Evolutionary conservation across 2,888 invertebrate species (phyloP).

Genomic region (Arge pagana): DNA sequence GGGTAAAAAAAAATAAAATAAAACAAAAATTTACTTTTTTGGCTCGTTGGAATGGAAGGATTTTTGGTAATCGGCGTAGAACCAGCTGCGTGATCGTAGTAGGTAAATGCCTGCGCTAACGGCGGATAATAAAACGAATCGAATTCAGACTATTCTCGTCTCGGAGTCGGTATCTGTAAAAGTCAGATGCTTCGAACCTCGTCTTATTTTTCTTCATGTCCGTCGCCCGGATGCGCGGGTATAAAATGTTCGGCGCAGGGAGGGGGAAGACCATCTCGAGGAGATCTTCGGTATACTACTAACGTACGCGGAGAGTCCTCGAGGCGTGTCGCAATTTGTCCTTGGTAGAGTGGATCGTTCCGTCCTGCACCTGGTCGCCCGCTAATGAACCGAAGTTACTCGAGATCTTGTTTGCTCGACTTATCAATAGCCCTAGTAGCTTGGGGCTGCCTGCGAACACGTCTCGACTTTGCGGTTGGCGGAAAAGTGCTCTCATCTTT

Average conservation of each 20-base stretch:
- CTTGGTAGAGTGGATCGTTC: constrained; percentile 39
- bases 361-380: constrained; percentile 46
- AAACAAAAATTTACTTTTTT: too few species aligned
- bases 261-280: constrained; percentile 1
- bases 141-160: too few species aligned
- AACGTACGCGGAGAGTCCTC: constrained; percentile 5
- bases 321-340: constrained; percentile 45
- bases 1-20: too few species aligned
- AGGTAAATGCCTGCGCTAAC: too few species aligned
- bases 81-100: too few species aligned
- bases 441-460: constrained; percentile 25
- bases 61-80: too few species aligned
- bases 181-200: too few species aligned
- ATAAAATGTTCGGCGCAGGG: neutral
- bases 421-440: constrained; percentile 49
- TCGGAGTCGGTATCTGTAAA: too few species aligned
- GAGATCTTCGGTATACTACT: constrained; percentile 5
- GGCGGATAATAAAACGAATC: too few species aligned
- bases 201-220: too few species aligned
- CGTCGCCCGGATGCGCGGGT: too few species aligned
- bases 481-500: constrained; percentile 47
- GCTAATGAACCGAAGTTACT: constrained; percentile 52
- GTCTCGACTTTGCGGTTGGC: constrained; percentile 26
- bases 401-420: constrained; percentile 44
- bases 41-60: too few species aligned